These are phyloP conservation scores for Polylopha cassiicola DNA, from an alignment of 2,888 invertebrate species.

Conservation along the genomic window DNA sequence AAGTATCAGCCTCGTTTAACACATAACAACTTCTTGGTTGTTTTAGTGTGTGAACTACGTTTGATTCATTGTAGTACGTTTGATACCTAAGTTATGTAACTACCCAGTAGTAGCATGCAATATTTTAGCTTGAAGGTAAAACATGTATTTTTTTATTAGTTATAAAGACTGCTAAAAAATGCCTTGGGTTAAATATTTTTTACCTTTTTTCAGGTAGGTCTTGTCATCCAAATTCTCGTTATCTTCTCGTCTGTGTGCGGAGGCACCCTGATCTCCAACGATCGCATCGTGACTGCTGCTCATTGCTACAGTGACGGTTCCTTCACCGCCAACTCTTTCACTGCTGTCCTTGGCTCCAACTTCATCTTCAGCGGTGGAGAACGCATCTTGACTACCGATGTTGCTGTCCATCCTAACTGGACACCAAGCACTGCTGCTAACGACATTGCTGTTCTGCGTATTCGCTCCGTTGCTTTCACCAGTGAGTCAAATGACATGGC, in stretches of 20 bases:
- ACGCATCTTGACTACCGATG: slow-evolving; percentile 35
- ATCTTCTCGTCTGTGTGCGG: slow-evolving; percentile 48
- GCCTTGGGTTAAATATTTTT: not conserved
- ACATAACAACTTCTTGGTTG: too few relatives aligned
- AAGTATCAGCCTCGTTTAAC: slow-evolving; percentile 1
- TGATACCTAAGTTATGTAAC: too few relatives aligned
- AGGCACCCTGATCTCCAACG: slow-evolving; percentile 36
- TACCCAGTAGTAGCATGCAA: too few relatives aligned
- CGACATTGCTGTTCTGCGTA: slow-evolving; percentile 44
- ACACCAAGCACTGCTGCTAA: slow-evolving; percentile 36
- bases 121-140: too few relatives aligned
- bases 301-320: slow-evolving; percentile 44
- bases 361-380: slow-evolving; percentile 42
- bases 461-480: slow-evolving; percentile 31
- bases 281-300: slow-evolving; percentile 43
- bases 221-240: slow-evolving; percentile 39
- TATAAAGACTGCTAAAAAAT: slow-evolving; percentile 19
- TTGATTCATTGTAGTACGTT: too few relatives aligned
- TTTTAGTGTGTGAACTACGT: too few relatives aligned
- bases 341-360: slow-evolving; percentile 48
- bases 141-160: slow-evolving; percentile 7
- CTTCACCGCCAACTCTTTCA: slow-evolving; percentile 34
- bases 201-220: slow-evolving; percentile 41
- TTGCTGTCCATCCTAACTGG: slow-evolving; percentile 43
- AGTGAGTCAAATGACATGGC: slow-evolving; percentile 35